Evolutionary conservation across 64 coral and sea anemone genomes (phyloP).

Genomic region (Porites australiensis): DNA sequence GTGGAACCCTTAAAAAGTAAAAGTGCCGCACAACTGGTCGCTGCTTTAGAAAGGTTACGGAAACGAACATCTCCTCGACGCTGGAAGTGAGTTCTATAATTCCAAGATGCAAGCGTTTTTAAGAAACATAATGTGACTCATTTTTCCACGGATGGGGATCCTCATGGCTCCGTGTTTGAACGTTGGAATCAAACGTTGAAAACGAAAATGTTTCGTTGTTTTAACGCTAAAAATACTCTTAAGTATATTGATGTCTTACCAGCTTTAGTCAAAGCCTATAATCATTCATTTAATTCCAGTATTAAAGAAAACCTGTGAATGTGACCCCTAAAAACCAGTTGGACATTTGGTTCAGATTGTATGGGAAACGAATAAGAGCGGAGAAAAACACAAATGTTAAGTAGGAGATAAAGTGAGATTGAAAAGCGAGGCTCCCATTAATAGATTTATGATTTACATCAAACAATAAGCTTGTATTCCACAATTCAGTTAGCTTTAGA

Average conservation of each 20-base stretch:
- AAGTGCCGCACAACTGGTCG: not conserved
- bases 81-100: constrained; percentile 14
- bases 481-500: too few relatives aligned
- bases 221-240: not conserved
- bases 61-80: not conserved
- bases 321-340: not conserved
- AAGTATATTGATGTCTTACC: not conserved
- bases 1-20: not conserved
- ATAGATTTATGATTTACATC: too few relatives aligned
- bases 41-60: not conserved
- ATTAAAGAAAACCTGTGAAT: not conserved
- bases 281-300: not conserved
- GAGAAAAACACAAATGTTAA: not conserved
- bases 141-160: constrained; percentile 19
- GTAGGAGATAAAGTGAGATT: constrained; percentile 41
- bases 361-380: not conserved
- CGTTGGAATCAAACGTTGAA: constrained; percentile 62
- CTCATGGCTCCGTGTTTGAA: constrained; percentile 29
- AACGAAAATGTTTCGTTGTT: constrained; percentile 13
- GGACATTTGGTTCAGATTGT: constrained; percentile 40
- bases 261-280: constrained; percentile 15
- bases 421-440: not conserved
- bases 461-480: too few relatives aligned
- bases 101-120: not conserved
- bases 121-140: not conserved